Evolutionary conservation across 2,888 invertebrate genomes (phyloP).

Genomic region (Cartodere bifasciata): DNA sequence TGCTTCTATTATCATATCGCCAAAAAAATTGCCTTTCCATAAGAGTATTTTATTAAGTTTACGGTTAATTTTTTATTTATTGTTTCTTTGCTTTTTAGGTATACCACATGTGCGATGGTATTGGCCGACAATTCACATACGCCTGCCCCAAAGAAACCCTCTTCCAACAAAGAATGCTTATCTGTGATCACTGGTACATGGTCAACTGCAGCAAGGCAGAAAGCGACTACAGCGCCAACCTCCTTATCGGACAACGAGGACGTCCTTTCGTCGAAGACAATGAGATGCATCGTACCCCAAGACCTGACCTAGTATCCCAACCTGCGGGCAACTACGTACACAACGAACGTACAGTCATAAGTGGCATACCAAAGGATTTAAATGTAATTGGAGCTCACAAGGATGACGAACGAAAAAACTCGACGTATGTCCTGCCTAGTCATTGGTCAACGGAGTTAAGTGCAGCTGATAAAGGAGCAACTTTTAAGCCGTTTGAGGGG

Average conservation of each 20-base stretch:
- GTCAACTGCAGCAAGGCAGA: conserved; percentile 63
- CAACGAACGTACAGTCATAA: conserved; percentile 12
- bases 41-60: too few relatives aligned
- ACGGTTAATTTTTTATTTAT: too few relatives aligned
- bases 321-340: conserved; percentile 31
- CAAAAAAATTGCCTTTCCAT: too few relatives aligned
- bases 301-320: conserved; percentile 52
- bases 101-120: conserved; percentile 71
- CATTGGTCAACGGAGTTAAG: conserved; percentile 42
- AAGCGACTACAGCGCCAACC: conserved; percentile 54
- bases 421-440: conserved; percentile 39
- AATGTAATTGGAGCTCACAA: conserved; percentile 39
- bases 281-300: conserved; percentile 52
- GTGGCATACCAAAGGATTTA: conserved; percentile 7
- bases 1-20: too few relatives aligned
- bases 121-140: conserved; percentile 66
- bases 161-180: conserved; percentile 68
- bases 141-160: conserved; percentile 67
- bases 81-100: conserved; percentile 40
- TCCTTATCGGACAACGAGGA: conserved; percentile 58
- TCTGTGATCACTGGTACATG: conserved; percentile 76
- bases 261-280: conserved; percentile 54
- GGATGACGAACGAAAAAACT: conserved; percentile 34
- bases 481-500: too few relatives aligned
- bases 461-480: too few relatives aligned